Evolutionary conservation across 2,888 invertebrate species (phyloP).

Genomic region (Ormyrus rosae): DNA sequence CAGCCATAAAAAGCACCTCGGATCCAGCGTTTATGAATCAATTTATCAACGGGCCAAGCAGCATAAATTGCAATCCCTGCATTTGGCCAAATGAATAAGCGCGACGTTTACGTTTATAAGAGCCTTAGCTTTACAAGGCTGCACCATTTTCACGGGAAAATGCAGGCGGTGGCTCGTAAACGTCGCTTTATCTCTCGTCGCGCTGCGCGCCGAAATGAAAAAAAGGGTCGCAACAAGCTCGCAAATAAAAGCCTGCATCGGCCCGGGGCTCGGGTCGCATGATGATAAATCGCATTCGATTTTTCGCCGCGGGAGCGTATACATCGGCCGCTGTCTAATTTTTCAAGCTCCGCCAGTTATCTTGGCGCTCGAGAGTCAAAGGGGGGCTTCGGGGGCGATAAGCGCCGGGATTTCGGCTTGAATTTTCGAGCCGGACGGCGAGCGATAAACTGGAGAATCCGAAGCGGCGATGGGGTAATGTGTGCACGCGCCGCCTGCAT

Average conservation of each 20-base stretch:
- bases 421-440: too few species aligned
- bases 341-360: neutral
- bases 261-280: neutral
- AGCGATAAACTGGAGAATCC: too few species aligned
- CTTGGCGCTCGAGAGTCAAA: too few species aligned
- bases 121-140: conserved; percentile 14
- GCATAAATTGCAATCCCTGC: too few species aligned
- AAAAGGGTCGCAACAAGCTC: neutral
- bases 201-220: conserved; percentile 15
- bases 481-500: too few species aligned
- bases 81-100: too few species aligned
- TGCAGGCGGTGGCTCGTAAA: conserved; percentile 15
- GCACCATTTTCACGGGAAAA: conserved; percentile 20
- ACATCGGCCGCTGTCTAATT: neutral
- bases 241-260: neutral
- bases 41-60: too few species aligned
- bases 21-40: too few species aligned
- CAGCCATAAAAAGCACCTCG: too few species aligned
- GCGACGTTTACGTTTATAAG: neutral
- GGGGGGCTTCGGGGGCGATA: too few species aligned
- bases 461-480: too few species aligned
- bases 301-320: neutral
- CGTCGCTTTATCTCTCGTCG: conserved; percentile 12
- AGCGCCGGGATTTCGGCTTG: too few species aligned
- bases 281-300: neutral